Evolutionary conservation across 2,888 invertebrate genomes (phyloP).

Genomic region (Clivina fossor): DNA sequence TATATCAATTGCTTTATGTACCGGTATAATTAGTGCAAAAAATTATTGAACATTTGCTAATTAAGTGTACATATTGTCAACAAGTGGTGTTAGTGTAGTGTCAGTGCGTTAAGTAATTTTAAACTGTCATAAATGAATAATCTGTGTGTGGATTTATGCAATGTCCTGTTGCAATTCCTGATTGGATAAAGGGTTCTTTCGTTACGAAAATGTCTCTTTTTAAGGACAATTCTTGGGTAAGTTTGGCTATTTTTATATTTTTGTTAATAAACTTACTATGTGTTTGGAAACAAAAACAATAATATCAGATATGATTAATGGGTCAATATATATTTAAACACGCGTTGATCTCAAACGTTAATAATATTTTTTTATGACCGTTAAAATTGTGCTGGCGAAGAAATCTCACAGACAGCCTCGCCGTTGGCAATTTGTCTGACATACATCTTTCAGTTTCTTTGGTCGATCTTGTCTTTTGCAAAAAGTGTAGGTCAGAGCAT

Average conservation of each 20-base stretch:
- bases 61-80: not conserved
- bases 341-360: too few relatives aligned
- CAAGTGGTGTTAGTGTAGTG: conserved; percentile 14
- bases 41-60: not conserved
- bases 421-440: conserved; percentile 27
- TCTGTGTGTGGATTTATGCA: conserved; percentile 5
- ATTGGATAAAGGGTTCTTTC: conserved; percentile 35
- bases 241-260: too few relatives aligned
- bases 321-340: too few relatives aligned
- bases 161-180: conserved; percentile 22
- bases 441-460: conserved; percentile 28
- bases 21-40: too few relatives aligned
- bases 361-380: too few relatives aligned
- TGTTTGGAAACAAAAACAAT: too few relatives aligned
- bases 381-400: conserved; percentile 8
- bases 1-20: too few relatives aligned
- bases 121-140: not conserved
- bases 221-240: conserved; percentile 64
- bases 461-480: too few relatives aligned
- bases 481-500: too few relatives aligned
- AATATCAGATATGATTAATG: too few relatives aligned
- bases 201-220: conserved; percentile 57
- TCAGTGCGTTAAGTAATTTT: conserved; percentile 12
- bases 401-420: conserved; percentile 27
- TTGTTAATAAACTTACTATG: too few relatives aligned